A percentile compares a stretch with the other conserved stretches of the same genome.
Evolutionary conservation across 2,797 vertebrate genomes (phyloP).

Genomic region (Momotus momota): DNA sequence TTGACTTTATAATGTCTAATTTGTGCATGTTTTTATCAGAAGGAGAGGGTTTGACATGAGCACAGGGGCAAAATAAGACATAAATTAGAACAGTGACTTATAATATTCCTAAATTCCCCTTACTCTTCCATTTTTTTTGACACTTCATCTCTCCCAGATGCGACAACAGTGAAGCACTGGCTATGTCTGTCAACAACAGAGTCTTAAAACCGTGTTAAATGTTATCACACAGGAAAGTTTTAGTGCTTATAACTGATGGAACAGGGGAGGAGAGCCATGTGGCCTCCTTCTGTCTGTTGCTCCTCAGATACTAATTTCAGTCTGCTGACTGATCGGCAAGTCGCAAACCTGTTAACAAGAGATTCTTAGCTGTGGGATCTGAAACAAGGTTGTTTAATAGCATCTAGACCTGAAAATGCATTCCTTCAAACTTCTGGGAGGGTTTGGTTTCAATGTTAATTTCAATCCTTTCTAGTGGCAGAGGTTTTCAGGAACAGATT

Average conservation of each 20-base stretch:
- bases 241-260: neutral
- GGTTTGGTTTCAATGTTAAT: neutral
- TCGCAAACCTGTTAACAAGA: neutral
- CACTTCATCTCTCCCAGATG: neutral
- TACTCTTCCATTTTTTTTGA: constrained; percentile 41
- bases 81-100: constrained; percentile 54
- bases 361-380: neutral
- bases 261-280: neutral
- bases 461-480: neutral
- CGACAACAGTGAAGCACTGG: neutral
- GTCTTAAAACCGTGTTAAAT: constrained; percentile 38
- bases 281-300: constrained; percentile 23
- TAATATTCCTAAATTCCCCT: constrained; percentile 7
- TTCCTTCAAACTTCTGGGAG: neutral
- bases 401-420: neutral
- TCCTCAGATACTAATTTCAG: constrained; percentile 47
- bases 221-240: constrained; percentile 26
- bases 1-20: constrained; percentile 67
- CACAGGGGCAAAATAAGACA: constrained; percentile 51
- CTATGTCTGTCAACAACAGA: constrained; percentile 5
- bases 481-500: neutral
- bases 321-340: constrained; percentile 25
- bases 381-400: neutral
- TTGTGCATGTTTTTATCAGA: constrained; percentile 54
- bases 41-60: constrained; percentile 41